Evolutionary conservation across 2,888 invertebrate genomes (phyloP).

Genomic region (Ephialtes manifestator): DNA sequence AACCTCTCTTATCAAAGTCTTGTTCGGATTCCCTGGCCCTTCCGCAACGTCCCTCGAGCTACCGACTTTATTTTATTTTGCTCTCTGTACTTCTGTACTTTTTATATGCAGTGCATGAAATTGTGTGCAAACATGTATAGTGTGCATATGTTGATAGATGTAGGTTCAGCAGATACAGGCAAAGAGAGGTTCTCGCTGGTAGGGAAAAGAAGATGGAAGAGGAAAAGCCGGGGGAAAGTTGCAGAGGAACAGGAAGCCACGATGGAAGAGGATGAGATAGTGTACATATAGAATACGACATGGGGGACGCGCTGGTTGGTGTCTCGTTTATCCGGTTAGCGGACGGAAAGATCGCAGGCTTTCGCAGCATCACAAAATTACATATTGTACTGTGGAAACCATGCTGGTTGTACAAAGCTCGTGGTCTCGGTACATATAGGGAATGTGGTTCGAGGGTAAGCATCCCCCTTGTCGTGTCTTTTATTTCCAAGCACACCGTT

Average conservation of each 20-base stretch:
- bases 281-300: slow-evolving; percentile 23
- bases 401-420: slow-evolving; percentile 46
- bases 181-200: slow-evolving; percentile 14
- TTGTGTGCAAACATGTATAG: neutral
- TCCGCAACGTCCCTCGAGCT: neutral
- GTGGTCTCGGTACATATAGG: neutral
- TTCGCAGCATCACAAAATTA: slow-evolving; percentile 28
- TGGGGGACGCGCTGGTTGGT: slow-evolving; percentile 17
- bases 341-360: slow-evolving; percentile 52
- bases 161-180: neutral
- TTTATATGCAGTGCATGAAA: neutral
- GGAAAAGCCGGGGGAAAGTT: neutral
- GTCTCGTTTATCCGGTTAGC: slow-evolving; percentile 53
- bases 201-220: neutral
- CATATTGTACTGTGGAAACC: slow-evolving; percentile 39
- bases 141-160: neutral
- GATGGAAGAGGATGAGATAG: slow-evolving; percentile 44
- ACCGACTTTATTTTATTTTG: neutral
- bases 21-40: neutral
- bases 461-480: slow-evolving; percentile 48
- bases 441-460: slow-evolving; percentile 28
- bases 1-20: neutral
- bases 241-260: slow-evolving; percentile 43
- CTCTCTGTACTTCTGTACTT: neutral
- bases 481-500: slow-evolving; percentile 37